These are phyloP conservation scores for Lasioglossum oenotherae DNA, from an alignment of 2,888 invertebrate genomes.

Conservation along the genomic window DNA sequence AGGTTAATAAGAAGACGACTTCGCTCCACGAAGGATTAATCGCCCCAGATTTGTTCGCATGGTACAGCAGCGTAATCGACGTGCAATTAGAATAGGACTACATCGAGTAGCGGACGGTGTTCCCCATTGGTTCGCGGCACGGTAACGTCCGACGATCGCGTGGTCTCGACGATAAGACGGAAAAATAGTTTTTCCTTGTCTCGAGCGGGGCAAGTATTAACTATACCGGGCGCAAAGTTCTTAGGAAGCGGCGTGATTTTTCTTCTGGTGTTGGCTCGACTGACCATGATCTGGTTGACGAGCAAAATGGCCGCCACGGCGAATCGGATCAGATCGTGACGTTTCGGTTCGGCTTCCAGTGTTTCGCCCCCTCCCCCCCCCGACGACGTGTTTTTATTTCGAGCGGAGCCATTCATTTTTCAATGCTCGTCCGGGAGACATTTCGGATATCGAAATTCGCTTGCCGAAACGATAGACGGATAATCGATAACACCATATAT, in stretches of 20 bases:
- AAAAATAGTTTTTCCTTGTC: constrained; percentile 4
- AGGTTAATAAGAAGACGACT: neutral
- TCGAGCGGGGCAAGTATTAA: neutral
- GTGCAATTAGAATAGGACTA: neutral
- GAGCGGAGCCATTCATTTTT: constrained; percentile 29
- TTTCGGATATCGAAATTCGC: constrained; percentile 55
- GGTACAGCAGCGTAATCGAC: neutral
- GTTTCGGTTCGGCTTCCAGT: neutral
- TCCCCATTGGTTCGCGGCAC: neutral
- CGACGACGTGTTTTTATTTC: constrained; percentile 5
- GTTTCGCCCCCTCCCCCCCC: neutral
- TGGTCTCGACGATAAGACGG: neutral
- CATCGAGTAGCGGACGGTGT: neutral
- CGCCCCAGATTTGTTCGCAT: neutral
- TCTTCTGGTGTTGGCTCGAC: neutral
- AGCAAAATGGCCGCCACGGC: constrained; percentile 11
- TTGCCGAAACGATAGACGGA: constrained; percentile 36
- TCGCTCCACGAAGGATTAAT: neutral
- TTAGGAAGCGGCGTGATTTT: neutral
- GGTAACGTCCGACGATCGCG: neutral
- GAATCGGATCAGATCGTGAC: neutral
- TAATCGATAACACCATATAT: constrained; percentile 44
- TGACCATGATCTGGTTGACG: constrained; percentile 9
- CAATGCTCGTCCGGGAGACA: constrained; percentile 29
- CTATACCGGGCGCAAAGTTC: neutral